Conservation (phyloP, 2,797 vertebrate genomes). For the Antrozous pallidus region DNA sequence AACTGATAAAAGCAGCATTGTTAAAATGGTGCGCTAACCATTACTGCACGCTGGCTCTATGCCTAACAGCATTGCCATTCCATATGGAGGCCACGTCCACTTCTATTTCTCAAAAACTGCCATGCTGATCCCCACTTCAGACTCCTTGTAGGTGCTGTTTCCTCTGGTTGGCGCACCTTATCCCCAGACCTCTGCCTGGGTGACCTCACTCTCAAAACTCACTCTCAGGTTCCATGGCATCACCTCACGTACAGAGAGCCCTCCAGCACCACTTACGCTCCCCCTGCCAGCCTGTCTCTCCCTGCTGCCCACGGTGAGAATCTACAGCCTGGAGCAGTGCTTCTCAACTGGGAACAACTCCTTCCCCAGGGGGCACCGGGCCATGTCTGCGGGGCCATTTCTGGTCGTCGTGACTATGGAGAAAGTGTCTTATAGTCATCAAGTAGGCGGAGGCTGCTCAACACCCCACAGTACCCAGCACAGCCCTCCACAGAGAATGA, state of each 20-base stretch:
- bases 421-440: background rate
- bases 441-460: background rate
- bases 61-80: background rate
- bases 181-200: background rate
- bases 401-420: background rate
- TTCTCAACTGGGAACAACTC: too few relatives aligned
- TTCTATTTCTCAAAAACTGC: background rate
- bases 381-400: background rate
- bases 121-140: background rate
- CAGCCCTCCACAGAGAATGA: background rate
- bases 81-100: background rate
- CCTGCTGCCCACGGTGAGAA: background rate
- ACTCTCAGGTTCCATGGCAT: background rate
- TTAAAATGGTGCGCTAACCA: background rate
- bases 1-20: background rate
- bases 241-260: background rate
- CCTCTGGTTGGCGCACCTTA: background rate
- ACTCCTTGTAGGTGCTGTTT: background rate
- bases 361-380: background rate
- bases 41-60: accelerated
- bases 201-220: background rate
- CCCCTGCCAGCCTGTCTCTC: background rate
- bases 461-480: background rate
- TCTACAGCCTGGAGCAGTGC: background rate
- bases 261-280: background rate